Evolutionary conservation across 1,140 invertebrate genomes (phyloP).

Genomic region (Drosophila malerkotliana): DNA sequence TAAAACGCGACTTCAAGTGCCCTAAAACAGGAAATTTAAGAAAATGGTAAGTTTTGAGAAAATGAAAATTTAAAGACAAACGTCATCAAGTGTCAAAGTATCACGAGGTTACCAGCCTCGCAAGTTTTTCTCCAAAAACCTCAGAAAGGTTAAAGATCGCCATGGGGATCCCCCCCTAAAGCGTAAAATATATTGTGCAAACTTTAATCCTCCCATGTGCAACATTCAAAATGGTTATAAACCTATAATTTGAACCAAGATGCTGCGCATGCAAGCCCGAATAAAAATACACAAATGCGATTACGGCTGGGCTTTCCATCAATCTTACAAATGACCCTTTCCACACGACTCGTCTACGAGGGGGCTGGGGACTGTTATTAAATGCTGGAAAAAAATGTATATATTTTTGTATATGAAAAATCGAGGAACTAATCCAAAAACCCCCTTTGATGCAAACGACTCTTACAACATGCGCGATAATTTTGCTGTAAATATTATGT

Average conservation of each 20-base stretch:
- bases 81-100: not conserved
- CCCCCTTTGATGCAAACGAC: not conserved
- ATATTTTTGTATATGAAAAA: conserved; percentile 4
- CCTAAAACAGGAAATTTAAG: conserved; percentile 6
- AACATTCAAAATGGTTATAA: conserved; percentile 2
- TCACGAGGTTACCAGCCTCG: too few species aligned
- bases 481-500: conserved; percentile 11
- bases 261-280: conserved; percentile 28
- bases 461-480: conserved; percentile 16
- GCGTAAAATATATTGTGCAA: conserved; percentile 22
- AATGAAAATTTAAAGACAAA: not conserved
- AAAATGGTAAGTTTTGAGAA: conserved; percentile 60
- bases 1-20: conserved; percentile 17
- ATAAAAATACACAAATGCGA: conserved; percentile 20
- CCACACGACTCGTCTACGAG: conserved; percentile 14
- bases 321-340: conserved; percentile 43
- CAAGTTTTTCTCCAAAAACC: not conserved
- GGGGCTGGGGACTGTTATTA: conserved; percentile 27
- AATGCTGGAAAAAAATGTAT: not conserved
- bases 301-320: conserved; percentile 32
- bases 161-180: not conserved
- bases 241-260: conserved; percentile 27
- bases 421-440: conserved; percentile 16
- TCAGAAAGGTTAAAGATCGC: not conserved
- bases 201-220: conserved; percentile 1